phyloP scores from a whole-genome alignment of 2,888 invertebrate genomes.

The Drosophila eohydei region DNA sequence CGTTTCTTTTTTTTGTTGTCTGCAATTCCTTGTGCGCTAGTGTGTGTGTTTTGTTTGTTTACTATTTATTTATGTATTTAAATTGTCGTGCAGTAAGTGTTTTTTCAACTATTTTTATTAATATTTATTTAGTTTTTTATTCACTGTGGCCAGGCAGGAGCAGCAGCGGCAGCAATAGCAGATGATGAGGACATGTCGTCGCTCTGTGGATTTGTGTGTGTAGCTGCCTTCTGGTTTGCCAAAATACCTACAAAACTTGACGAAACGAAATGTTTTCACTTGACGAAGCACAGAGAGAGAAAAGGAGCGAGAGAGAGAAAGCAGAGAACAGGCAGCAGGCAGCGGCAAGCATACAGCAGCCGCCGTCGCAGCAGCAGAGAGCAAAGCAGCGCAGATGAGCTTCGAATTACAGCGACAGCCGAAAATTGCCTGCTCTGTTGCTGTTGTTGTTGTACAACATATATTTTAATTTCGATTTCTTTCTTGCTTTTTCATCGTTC shows the following conservation, averaged over 20 bases:
- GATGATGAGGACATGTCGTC: slow-evolving; percentile 60
- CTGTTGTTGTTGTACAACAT: slow-evolving; percentile 54
- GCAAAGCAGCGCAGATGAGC: slow-evolving; percentile 63
- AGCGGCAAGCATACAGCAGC: slow-evolving; percentile 24
- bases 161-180: slow-evolving; percentile 49
- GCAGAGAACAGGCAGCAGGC: slow-evolving; percentile 14
- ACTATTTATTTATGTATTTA: neutral
- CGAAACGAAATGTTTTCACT: slow-evolving; percentile 78
- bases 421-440: slow-evolving; percentile 59
- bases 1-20: slow-evolving; percentile 23
- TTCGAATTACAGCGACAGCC: slow-evolving; percentile 76
- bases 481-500: slow-evolving; percentile 67
- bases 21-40: slow-evolving; percentile 51
- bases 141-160: slow-evolving; percentile 24
- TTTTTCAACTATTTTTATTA: slow-evolving; percentile 10
- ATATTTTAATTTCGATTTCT: slow-evolving; percentile 80
- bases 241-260: slow-evolving; percentile 79
- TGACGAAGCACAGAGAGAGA: slow-evolving; percentile 51
- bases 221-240: slow-evolving; percentile 44
- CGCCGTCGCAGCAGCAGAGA: slow-evolving; percentile 39
- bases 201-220: slow-evolving; percentile 61
- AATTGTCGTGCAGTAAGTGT: slow-evolving; percentile 8
- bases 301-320: neutral
- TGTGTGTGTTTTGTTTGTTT: slow-evolving; percentile 4
- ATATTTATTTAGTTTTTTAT: slow-evolving; percentile 40